Evolutionary conservation across 2,113 vertebrate species (phyloP), one percentile per base, ranked within the genome.

Genomic region (Hippocampus mohnikei): DNA sequence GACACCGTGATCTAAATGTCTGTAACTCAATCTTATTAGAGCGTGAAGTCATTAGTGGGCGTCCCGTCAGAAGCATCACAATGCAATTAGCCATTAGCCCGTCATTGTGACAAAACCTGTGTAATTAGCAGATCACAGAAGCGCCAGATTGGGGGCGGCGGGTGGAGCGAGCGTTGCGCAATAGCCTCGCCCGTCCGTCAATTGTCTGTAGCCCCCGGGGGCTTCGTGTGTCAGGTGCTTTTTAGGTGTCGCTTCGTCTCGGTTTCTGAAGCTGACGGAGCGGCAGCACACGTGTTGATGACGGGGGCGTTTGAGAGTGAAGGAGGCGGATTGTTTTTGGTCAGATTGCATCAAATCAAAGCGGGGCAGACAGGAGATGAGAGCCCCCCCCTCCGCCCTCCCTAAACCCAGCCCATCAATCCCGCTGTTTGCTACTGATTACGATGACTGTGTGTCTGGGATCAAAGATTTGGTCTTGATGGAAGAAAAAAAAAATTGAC

Each of bases 41-140:
- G 87, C 84, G 83, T 88, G 85, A 90, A 88, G 88, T 91, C 83
- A 89, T 91, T 89, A 90, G 82, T 75, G 75, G 83, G 81, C 86
- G 87, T 84, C 86, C 85, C 88, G 86, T 85, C 80, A 81, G 79
- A 87, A 79, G 85, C 86, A 79, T 82, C 85, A 81, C 83, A 87
- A 89, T 86, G 86, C 86, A 91, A 91, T 91, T 89, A 91, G 87
- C 85, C 80, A 87, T 87, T 91, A 87, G 85, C 84, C 86, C 87
- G 86, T 91, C 88, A 89, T 77, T 78, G 83, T 89, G 85, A 88
- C 88, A 89, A 89, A 89, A 84, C 83, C 87, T 83, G 64, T 83
- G 87, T 88, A 90, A 91, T 90, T 89, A 91, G 86, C 79, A 83
- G 84, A 88, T 87, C 70, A 67, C 74, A 80, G 74, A 64, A 76